Evolutionary conservation across 2,888 invertebrate genomes (phyloP).

Genomic region (Chrysolina oricalcia): DNA sequence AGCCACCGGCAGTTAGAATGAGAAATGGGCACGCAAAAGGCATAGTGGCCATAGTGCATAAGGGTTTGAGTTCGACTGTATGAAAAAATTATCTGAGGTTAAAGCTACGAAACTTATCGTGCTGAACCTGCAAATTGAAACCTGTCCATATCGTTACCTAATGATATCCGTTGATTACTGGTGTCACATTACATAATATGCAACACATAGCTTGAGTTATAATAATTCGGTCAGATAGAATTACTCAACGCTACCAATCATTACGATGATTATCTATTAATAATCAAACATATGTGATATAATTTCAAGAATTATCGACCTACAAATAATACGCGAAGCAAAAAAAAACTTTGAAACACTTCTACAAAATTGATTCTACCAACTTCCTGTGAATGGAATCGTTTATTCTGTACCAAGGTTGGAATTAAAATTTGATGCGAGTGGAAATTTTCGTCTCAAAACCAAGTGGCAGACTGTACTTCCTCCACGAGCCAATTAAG

Average conservation of each 20-base stretch:
- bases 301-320: neutral
- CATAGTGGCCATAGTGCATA: too few relatives aligned
- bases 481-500: too few relatives aligned
- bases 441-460: too few relatives aligned
- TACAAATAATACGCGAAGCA: neutral
- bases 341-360: neutral
- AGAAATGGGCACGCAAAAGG: too few relatives aligned
- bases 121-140: neutral
- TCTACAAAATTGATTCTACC: neutral
- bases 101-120: neutral
- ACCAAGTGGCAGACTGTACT: too few relatives aligned
- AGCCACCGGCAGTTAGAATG: too few relatives aligned
- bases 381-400: neutral
- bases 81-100: too few relatives aligned
- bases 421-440: too few relatives aligned
- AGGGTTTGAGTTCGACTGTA: too few relatives aligned
- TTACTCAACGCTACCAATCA: neutral
- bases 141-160: neutral
- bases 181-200: constrained; percentile 5
- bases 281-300: neutral
- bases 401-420: too few relatives aligned
- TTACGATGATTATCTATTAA: neutral
- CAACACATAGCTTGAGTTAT: neutral
- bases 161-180: constrained; percentile 6
- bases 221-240: constrained; percentile 3